Base-by-base conservation (phyloP, 2,113 vertebrate genomes). In the Thunnus thynnus region DNA sequence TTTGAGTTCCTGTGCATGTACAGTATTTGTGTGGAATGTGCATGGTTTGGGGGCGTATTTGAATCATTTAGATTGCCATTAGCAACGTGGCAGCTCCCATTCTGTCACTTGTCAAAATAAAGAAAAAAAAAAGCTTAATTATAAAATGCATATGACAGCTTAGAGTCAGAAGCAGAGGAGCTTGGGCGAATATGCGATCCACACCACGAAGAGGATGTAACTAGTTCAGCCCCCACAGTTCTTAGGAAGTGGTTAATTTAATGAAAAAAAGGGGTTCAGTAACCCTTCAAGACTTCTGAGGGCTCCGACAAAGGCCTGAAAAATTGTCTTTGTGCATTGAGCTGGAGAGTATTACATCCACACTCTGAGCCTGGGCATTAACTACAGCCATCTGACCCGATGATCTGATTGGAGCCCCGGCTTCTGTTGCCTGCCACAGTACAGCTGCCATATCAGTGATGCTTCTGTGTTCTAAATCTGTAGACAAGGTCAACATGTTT, bases 401-500 rank as follows among this genome's bases (percentile, higher is more conserved):
- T 90, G 88, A 89, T 91, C 88, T 92, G 88, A 85, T 88, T 91
- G 86, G 84, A 89, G 81, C 71, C 63, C 17, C 17, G 32, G 79
- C 91, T 88, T 93, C 87, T 92, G 92, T 79, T 89, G 86, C 88
- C 88, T 88, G 83, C 84, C 85, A 85, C 88, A 73, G 74, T 88
- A 76, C 90, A 90, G 89, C 87, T 91, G 92, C 89, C 82, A 85
- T 90, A 91, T 93, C 90, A 90, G 64, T 70, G 79, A 84, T 83
- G 90, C 72, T 78, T 88, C 84, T 86, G 76, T 83, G 84, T 82
- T 89, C 90, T 90, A 89, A 93, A 91, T 93, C 88, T 91, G 87
- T 83, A 75, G 88, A 92, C 91, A 94, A 94, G 92, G 93, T 93
- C 92, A 91, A 82, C 85, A 84, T 78, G 71, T 80, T 89, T 83